phyloP scores from a whole-genome alignment of 2,113 vertebrate genomes.

The Cettia cetti region DNA sequence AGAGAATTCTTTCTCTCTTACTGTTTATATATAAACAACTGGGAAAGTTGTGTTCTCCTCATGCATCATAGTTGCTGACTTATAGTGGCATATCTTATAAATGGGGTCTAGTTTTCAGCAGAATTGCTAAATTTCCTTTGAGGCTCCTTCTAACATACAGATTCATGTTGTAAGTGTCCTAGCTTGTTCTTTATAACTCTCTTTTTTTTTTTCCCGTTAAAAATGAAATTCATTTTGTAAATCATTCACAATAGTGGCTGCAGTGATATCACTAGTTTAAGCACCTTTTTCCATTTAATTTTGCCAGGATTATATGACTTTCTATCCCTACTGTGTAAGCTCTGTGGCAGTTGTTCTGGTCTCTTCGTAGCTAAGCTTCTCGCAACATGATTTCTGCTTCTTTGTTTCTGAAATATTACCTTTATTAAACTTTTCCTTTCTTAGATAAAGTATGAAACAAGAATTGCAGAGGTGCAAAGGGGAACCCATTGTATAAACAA shows the following conservation, averaged over 20 bases:
- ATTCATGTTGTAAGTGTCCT: neutral
- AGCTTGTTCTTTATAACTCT: neutral
- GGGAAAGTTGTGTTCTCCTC: neutral
- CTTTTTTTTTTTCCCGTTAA: neutral
- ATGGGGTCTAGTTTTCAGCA: neutral
- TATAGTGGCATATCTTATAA: constrained; percentile 30
- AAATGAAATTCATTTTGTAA: neutral
- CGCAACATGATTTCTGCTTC: neutral
- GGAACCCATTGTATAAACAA: neutral
- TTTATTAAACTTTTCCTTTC: neutral
- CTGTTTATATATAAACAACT: constrained; percentile 9
- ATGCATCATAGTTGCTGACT: neutral
- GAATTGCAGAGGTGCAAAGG: neutral
- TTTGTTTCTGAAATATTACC: neutral
- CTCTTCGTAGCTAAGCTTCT: neutral
- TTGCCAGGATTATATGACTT: neutral
- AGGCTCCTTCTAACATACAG: neutral
- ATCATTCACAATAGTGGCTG: neutral
- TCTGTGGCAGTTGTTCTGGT: neutral
- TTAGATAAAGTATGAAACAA: neutral
- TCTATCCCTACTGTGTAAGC: neutral
- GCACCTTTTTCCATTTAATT: neutral
- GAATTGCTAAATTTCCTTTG: neutral
- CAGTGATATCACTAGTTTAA: neutral
- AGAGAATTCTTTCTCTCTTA: neutral